phyloP scores from a whole-genome alignment of 2,113 vertebrate species.

The Isichthys henryi region DNA sequence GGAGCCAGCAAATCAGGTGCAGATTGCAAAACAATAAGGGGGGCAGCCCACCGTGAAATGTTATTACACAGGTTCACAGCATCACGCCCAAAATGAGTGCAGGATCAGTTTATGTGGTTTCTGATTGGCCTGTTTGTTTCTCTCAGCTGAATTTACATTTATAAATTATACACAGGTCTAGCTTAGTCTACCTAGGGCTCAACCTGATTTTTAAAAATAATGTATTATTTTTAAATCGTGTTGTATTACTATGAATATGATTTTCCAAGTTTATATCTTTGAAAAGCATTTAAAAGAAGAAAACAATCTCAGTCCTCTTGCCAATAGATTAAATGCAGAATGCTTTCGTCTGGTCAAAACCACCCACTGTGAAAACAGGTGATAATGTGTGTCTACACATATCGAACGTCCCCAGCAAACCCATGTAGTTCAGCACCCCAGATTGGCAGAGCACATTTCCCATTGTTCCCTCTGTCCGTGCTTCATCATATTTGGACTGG shows the following conservation, averaged over 20 bases:
- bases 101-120: background rate
- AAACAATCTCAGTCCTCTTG: background rate
- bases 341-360: background rate
- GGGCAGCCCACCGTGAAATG: background rate
- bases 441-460: conserved; percentile 31
- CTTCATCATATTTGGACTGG: conserved; percentile 28
- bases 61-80: background rate
- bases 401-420: background rate
- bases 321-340: background rate
- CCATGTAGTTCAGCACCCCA: conserved; percentile 12
- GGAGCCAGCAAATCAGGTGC: conserved; percentile 88
- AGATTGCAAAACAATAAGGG: background rate
- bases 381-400: background rate
- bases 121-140: background rate
- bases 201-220: background rate
- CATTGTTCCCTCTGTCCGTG: conserved; percentile 32
- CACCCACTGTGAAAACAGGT: background rate
- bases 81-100: background rate
- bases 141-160: background rate
- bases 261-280: background rate
- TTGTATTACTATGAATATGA: background rate
- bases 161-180: background rate
- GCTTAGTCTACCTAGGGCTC: background rate
- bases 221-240: background rate
- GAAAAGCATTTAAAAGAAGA: background rate